A percentile compares a stretch with the other conserved stretches of the same genome.
These are phyloP conservation scores for Papilio protenor DNA, from an alignment of 2,888 invertebrate genomes.

Conservation along the genomic window DNA sequence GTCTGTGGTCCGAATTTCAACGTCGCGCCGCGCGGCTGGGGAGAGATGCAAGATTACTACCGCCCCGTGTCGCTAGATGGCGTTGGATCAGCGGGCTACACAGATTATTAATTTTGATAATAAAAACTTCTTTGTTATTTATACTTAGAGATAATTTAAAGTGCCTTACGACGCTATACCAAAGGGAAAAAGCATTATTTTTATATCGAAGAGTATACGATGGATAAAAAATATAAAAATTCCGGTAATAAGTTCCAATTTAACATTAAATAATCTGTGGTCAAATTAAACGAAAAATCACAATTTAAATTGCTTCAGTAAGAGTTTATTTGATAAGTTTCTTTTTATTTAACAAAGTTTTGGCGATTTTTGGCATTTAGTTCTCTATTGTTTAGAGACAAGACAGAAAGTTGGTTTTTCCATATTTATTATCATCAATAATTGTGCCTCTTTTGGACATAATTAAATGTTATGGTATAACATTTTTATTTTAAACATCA, in stretches of 20 bases:
- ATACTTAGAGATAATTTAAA: slow-evolving; percentile 29
- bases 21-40: slow-evolving; percentile 93
- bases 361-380: not conserved
- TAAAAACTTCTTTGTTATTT: not conserved
- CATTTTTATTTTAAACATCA: not conserved
- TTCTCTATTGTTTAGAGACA: not conserved
- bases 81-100: slow-evolving; percentile 71
- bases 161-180: slow-evolving; percentile 35
- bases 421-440: not conserved
- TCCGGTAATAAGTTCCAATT: slow-evolving; percentile 14
- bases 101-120: slow-evolving; percentile 76
- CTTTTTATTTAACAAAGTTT: not conserved
- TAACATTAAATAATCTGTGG: not conserved
- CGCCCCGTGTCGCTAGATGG: slow-evolving; percentile 89
- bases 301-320: not conserved
- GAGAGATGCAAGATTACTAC: slow-evolving; percentile 87
- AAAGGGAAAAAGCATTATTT: slow-evolving; percentile 26
- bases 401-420: not conserved
- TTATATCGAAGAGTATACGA: slow-evolving; percentile 21
- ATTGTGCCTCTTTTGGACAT: not conserved
- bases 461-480: not conserved
- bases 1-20: slow-evolving; percentile 88
- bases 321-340: not conserved
- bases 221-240: not conserved
- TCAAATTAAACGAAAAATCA: not conserved